Evolutionary conservation across 2,888 invertebrate genomes (phyloP), one percentile per base, ranked within the genome.

Genomic region (Apoda limacodes): DNA sequence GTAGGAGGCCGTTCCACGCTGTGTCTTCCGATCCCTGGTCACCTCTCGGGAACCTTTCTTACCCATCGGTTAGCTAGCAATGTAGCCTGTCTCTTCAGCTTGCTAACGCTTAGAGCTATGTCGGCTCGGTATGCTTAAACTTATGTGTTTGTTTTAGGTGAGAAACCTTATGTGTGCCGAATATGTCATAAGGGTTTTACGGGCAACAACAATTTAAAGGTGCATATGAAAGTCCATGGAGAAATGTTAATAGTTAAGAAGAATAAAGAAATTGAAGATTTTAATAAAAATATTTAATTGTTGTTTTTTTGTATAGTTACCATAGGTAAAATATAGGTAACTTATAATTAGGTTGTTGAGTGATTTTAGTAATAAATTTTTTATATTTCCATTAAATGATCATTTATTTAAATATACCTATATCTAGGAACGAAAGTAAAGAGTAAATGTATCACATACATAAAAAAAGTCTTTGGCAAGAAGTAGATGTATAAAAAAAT

Each of bases 391-490:
- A 43, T n/a, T 48, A 46, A 50, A 52, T 52, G 43, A 50, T 50
- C 50, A 47, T 47, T 40, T 45, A 43, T 51, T 55, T 58, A 63
- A 63, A 61, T 66, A 63, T 60, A 56, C 52, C 57, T 70, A 70
- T 45, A 55, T 50, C 56, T 69, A 72, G 55, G 56, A 69, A 46
- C n/a, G n/a, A n/a, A n/a, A 17, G 7, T 67, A 64, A 68, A 70
- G 72, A 70, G 59, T 67, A 68, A 72, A 60, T 59, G 60, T 76
- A 78, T 78, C 72, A 76, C 72, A 75, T 75, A 71, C 59, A 6
- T 5, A 58, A 74, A 74, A 68, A 68, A 71, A 68, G 64, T 78
- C 78, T 80, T 78, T 80, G 78, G 78, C 75, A 58, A 76, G 68
- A 67, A 75, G 68, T 52, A 54, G 60, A 53, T 50, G 60, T 65